Evolutionary conservation across 2,888 invertebrate genomes (phyloP).

Genomic region (Hirtodrosophila alboralis): DNA sequence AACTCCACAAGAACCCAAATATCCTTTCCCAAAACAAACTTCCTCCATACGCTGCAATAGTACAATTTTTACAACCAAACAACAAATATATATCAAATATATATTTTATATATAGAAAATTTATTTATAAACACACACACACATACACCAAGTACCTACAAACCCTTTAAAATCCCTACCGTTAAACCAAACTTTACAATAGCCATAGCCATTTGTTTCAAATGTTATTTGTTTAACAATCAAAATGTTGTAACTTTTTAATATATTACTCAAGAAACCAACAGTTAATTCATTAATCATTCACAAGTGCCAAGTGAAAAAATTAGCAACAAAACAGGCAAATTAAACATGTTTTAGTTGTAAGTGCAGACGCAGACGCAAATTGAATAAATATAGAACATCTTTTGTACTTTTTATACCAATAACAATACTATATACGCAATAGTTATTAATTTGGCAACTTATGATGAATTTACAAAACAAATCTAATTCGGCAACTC

Average conservation of each 20-base stretch:
- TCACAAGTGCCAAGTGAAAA: conserved; percentile 61
- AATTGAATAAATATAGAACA: conserved; percentile 57
- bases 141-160: conserved; percentile 82
- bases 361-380: conserved; percentile 55
- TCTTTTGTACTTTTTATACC: conserved; percentile 62
- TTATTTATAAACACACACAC: conserved; percentile 81
- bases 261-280: conserved; percentile 36
- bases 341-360: conserved; percentile 47
- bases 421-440: conserved; percentile 52
- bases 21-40: conserved; percentile 48
- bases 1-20: not conserved
- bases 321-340: conserved; percentile 49
- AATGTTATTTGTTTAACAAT: conserved; percentile 69
- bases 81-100: conserved; percentile 80
- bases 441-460: conserved; percentile 67
- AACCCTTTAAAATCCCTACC: conserved; percentile 45
- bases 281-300: conserved; percentile 66
- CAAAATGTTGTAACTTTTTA: conserved; percentile 57
- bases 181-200: conserved; percentile 57
- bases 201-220: conserved; percentile 74
- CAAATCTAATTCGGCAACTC: conserved; percentile 61
- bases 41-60: conserved; percentile 84
- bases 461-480: conserved; percentile 42
- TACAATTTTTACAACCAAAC: conserved; percentile 82
- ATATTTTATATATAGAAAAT: conserved; percentile 82